Base-by-base conservation (phyloP, 2,113 vertebrate species). In the Sylvilagus bachmani region DNA sequence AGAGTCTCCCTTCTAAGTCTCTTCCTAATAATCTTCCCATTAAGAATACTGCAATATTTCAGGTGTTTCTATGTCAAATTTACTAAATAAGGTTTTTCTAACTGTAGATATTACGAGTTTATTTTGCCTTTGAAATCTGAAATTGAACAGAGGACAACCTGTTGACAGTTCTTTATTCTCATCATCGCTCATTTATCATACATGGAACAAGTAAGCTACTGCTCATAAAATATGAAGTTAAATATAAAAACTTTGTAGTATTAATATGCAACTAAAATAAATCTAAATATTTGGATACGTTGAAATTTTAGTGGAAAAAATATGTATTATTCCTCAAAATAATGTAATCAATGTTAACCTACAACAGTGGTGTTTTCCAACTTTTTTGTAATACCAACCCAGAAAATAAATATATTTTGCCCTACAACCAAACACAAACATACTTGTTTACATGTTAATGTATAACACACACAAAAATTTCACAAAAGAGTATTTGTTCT, bases 71-170 rank as follows among this genome's bases (percentile, higher is more conserved):
- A 36, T n/a, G 62, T 81, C 69, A 82, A 69, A 81, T 27, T 27
- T 36, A 69, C 44, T 66, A 83, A 36, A 86, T 67, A 44, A 64
- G 84, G 38, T 83, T 49, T 67, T 86, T 27, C 75, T 81, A 69
- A 81, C 10, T 44, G 33, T 73, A 75, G 6, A 67, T 36, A 66
- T 16, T 44, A 14, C 29, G 53, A 75, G 22, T 79, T 79, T 31
- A 27, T 89, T 75, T 75, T 38, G 33, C 16, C 27, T 44, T 51
- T 95, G 83, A 96, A 49, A 19, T 44, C 38, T 95, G 83, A 96
- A 83, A 67, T 10, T 66, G n/a, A 90, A 61, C 3, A 90, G 11
- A 92, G 44, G 53, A 71, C 81, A 74, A 83, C 14, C 27, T 62
- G 38, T 38, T 24, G 5, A 70, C 71, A 84, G 66, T 79, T 90